Percentiles rank a stretch among this genome's conserved stretches.
Evolutionary conservation across 1,140 invertebrate genomes (phyloP).

Genomic region (Pemphigus obesinymphae): DNA sequence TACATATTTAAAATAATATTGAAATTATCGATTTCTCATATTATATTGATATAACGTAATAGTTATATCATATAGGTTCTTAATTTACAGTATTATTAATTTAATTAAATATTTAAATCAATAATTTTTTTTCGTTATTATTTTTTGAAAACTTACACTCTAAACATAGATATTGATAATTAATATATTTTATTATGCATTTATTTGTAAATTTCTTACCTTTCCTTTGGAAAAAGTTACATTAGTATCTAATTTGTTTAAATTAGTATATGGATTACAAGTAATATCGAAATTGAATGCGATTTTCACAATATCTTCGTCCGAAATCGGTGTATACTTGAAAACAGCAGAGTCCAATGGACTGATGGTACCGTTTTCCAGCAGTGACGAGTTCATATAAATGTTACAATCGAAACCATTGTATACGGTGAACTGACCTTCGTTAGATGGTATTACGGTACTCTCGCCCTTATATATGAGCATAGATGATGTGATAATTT

Average conservation of each 20-base stretch:
- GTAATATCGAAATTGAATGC: neutral
- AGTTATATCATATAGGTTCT: no score
- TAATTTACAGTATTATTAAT: no score
- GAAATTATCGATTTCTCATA: no score
- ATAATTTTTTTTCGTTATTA: no score
- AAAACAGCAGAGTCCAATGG: neutral
- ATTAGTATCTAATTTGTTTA: neutral
- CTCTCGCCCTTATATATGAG: neutral
- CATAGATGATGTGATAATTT: neutral
- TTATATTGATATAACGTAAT: neutral
- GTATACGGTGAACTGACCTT: neutral
- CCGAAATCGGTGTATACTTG: neutral
- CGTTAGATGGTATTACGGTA: neutral
- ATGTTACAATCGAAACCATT: constrained; percentile 10
- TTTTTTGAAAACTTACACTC: no score
- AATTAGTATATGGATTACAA: neutral
- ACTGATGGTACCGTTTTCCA: neutral
- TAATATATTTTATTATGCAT: no score
- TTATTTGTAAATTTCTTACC: neutral
- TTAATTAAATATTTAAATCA: no score
- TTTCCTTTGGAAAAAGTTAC: neutral
- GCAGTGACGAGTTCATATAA: neutral
- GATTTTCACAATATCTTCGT: neutral
- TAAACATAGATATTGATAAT: no score
- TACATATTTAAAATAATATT: no score